Conservation (phyloP, 2,113 vertebrate genomes). For the Nycticorax nycticorax region DNA sequence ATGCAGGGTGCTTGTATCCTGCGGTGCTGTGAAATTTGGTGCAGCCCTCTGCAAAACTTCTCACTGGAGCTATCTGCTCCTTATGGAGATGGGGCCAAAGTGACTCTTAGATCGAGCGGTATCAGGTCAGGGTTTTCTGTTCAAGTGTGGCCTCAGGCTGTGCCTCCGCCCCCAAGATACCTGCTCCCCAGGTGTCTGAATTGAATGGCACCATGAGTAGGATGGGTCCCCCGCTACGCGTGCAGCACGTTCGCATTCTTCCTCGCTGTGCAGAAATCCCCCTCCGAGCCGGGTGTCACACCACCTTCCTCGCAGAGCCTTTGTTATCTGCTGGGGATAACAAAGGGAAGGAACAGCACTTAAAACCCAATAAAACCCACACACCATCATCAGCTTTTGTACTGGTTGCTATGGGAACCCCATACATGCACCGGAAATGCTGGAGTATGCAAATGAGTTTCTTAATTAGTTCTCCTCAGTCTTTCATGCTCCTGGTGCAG, state of each 20-base stretch:
- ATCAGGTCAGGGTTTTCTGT: not conserved
- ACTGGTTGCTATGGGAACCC: constrained; percentile 74
- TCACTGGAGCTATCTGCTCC: not conserved
- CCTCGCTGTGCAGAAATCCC: not conserved
- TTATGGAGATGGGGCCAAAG: not conserved
- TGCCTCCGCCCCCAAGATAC: not conserved
- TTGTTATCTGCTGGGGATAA: constrained; percentile 47
- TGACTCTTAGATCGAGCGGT: not conserved
- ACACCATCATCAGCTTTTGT: constrained; percentile 39
- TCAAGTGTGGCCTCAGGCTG: not conserved
- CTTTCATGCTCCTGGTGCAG: constrained; percentile 30
- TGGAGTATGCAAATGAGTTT: constrained; percentile 69
- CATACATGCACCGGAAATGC: constrained; percentile 52
- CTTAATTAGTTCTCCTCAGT: constrained; percentile 55
- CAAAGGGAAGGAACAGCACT: constrained; percentile 49
- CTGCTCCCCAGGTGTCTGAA: not conserved
- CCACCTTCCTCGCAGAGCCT: constrained; percentile 20
- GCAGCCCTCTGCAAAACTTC: not conserved
- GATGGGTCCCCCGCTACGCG: not conserved
- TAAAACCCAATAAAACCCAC: constrained; percentile 50
- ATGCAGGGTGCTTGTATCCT: accelerated
- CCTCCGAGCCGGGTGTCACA: not conserved
- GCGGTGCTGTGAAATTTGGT: not conserved
- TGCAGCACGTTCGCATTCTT: not conserved
- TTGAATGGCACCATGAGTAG: accelerated